Conservation (phyloP, 2,797 vertebrate genomes). For the Taenioides sp. region DNA sequence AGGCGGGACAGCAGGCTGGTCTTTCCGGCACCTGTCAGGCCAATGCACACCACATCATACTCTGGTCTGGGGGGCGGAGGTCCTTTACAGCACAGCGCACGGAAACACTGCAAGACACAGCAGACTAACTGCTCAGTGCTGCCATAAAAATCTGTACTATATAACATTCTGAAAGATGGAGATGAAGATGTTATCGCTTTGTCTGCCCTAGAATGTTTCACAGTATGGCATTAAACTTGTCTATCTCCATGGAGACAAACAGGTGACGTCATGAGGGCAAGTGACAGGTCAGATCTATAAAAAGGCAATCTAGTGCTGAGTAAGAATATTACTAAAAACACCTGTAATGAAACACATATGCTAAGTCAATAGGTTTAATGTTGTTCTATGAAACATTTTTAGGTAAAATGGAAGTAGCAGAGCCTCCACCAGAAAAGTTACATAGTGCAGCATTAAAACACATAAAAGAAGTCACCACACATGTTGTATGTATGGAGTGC, state of each 20-base stretch:
- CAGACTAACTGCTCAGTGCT: constrained; percentile 4
- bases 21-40: constrained; percentile 94
- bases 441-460: not conserved
- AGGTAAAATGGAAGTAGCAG: not conserved
- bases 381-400: not conserved
- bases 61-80: constrained; percentile 92
- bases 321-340: not conserved
- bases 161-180: not conserved
- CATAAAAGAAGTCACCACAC: not conserved
- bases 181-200: not conserved
- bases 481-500: not conserved
- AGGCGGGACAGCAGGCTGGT: constrained; percentile 92
- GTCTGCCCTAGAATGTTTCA: not conserved
- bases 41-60: constrained; percentile 98
- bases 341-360: not conserved
- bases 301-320: too few relatives aligned
- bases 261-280: too few relatives aligned
- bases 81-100: constrained; percentile 97
- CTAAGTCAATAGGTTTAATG: not conserved
- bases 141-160: not conserved
- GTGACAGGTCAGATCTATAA: too few relatives aligned
- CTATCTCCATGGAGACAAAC: too few relatives aligned
- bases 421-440: not conserved
- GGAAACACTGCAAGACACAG: constrained; percentile 88
- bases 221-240: not conserved